phyloP scores from a whole-genome alignment of 53 echinoderm and acorn worm species.

The Stichopus horrens region DNA sequence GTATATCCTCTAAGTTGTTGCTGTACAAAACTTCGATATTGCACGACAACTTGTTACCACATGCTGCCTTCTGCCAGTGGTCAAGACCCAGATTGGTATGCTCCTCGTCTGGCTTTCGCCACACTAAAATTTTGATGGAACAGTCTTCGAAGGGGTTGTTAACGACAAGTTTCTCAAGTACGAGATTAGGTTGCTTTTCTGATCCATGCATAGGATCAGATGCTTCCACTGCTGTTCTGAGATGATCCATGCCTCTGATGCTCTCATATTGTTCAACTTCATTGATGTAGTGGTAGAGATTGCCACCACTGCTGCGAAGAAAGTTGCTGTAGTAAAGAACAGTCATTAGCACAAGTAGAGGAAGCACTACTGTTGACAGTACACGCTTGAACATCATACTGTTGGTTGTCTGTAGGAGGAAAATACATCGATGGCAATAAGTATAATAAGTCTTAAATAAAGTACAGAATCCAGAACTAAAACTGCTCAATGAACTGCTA shows the following conservation, averaged over 20 bases:
- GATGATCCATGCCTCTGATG: not conserved
- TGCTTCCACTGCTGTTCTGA: not conserved
- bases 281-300: constrained; percentile 35
- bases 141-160: constrained; percentile 7
- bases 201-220: not conserved
- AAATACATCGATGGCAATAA: too few species aligned
- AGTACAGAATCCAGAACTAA: too few species aligned
- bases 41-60: constrained; percentile 41
- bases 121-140: constrained; percentile 9
- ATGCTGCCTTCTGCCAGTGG: constrained; percentile 34
- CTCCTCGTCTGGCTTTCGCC: constrained; percentile 31
- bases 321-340: constrained; percentile 17
- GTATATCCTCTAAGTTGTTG: constrained; percentile 50
- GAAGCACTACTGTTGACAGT: constrained; percentile 16
- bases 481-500: too few species aligned
- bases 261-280: constrained; percentile 1
- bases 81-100: constrained; percentile 17
- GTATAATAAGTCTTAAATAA: too few species aligned
- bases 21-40: constrained; percentile 59
- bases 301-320: constrained; percentile 32
- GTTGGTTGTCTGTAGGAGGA: not conserved
- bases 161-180: not conserved
- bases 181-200: constrained; percentile 9
- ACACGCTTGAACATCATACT: constrained; percentile 9
- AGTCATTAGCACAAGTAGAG: constrained; percentile 4